Evolutionary conservation across 2,888 invertebrate species (phyloP), one percentile per base, ranked within the genome.

Genomic region (Augochlorella aurata): DNA sequence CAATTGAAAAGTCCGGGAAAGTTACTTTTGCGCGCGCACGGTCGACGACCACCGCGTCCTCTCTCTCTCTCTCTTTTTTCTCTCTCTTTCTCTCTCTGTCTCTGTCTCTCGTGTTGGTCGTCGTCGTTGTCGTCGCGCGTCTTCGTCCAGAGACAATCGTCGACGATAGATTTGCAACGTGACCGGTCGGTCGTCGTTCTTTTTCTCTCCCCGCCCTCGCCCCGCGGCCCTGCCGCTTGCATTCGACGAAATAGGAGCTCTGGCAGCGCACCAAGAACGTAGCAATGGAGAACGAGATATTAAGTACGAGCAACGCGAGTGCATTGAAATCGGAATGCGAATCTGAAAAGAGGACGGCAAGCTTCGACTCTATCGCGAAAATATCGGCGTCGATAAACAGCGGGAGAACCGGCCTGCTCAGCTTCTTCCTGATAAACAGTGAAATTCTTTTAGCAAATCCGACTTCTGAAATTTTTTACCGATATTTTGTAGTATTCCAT

Each of bases 1-100:
- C 84, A 77, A 84, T 84, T 80, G 84, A 80, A 77, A 77, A 83
- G 76, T 80, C 18, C 66, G 58, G 70, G 74, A 80, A 81, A 72
- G 75, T 76, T 52, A 29, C 52, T 18, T 66, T 58, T 24, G 58
- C 58, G 16, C 16, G 58, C 58, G 58, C 24, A 47, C 75, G 84
- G 84, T 84, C 83, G 83, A 68, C 79, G 83, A 74, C 83, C 83
- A 79, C 52, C 58, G 61, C 38, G 38, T 38, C 7, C 38, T 38
- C 38, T 7, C 38, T 38, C 38, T 38, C 38, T 38, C 18, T 3
- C 24, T 10, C 21, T 61, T 18, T 16, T 50, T 8, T 50, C 50
- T 50, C 50, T 21, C 9, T 54, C 9, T 54, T n/a, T 54, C 21
- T n/a, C 54, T 54, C 54, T 54, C 54, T 54, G n/a, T 52, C 8